Base-by-base conservation (phyloP, 2,888 invertebrate species). In the Tortrix viridana region DNA sequence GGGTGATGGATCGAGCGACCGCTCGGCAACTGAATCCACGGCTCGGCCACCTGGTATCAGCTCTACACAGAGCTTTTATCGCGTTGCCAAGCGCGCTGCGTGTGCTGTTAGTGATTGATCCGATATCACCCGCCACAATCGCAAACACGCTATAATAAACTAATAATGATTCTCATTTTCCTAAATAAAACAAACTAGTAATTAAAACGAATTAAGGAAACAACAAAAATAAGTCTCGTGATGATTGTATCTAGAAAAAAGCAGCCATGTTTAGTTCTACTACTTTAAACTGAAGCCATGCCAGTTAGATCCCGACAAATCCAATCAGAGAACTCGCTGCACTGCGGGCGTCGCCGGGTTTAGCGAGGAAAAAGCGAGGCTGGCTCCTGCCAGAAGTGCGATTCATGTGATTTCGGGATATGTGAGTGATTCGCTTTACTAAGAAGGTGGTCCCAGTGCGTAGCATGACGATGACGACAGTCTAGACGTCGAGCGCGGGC, bases 381-480 rank as follows among this genome's bases (percentile, higher is more conserved):
- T 18, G 20, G 47, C 12, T 19, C n/a, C 46, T n/a, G 41, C 43
- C 41, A 48, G 38, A 63, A 56, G 43, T 26, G 23, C 38, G 46
- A 57, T 47, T 62, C 61, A 56, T 38, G 18, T 19, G 23, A 49
- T 55, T 49, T 60, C 52, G 47, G 41, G 48, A 53, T 55, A 48
- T 20, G 20, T 23, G 22, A 48, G 47, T 26, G 18, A 20, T 19
- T 43, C 20, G 26, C 23, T 23, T 69, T 87, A 83, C 87, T 72
- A 66, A 72, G 85, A 87, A 87, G 73, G 76, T 71, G 80, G 72
- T 81, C 82, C 80, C 72, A 77, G 78, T 81, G 78, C 71, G 67
- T 69, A 71, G 68, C 47, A 67, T 68, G 66, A 65, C 68, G 66
- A 70, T 74, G 77, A 77, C 74, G 76, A 65, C 71, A 68, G 65